Base-by-base conservation (phyloP, 2,113 vertebrate genomes). In the Daboia siamensis region DNA sequence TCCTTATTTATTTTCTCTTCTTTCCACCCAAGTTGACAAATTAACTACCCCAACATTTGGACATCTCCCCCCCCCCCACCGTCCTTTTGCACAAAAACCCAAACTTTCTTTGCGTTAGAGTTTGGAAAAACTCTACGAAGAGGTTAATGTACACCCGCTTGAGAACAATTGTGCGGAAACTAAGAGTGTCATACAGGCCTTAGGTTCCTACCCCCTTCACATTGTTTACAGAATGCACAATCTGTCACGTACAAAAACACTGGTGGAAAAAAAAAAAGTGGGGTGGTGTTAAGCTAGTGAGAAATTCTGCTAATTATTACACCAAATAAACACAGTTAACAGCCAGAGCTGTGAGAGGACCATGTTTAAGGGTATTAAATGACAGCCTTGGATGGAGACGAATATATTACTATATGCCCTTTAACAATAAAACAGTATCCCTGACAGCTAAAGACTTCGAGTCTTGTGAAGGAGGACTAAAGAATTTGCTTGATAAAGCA, bases 261-360 rank as follows among this genome's bases (percentile, higher is more conserved):
- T 12, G 85, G 96, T 91, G 92, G 90, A 94, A 97, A 90, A 97
- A 97, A n/a, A 97, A 93, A 97, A 97, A 93, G 95, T 55, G 97
- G 97, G 97, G 97, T 98, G 97, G 97, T 97, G 94, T 96, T 98
- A 98, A 98, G 97, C 99, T 98, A 98, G 97, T 95, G 97, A 98
- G 98, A 98, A 98, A 97, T 98, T 97, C 98, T 98, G 98, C 98
- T 99, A 99, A 99, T 99, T 98, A 99, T 99, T 99, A 99, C 97
- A 99, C 98, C 98, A 98, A 98, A 98, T 98, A 98, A 98, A 98
- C 98, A 97, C 86, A 97, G 98, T 97, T 98, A 98, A 99, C 98
- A 97, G 98, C 98, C 98, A 95, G 98, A 98, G 98, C 98, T 98
- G 97, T 94, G 96, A 98, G 97, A 97, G 98, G 97, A 98, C 97